Evolutionary conservation across 2,113 vertebrate genomes (phyloP), one percentile per base, ranked within the genome.

Genomic region (Thryonomys swinderianus): DNA sequence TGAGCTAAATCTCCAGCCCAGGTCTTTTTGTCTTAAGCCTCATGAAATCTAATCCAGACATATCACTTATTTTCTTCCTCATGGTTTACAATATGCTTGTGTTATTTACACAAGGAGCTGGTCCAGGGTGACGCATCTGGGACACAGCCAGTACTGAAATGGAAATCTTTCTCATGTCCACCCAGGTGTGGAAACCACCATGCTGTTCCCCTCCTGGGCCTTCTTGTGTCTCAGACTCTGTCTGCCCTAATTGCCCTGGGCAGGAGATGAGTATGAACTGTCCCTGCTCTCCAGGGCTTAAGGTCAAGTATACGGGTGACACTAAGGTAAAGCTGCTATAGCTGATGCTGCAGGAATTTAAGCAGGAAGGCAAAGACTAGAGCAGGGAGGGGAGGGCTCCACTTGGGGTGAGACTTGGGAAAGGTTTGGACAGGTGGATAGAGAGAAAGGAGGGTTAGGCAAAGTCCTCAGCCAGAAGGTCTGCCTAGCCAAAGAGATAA

Each of bases 1-100:
- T n/a, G n/a, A n/a, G n/a, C n/a, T n/a, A n/a, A n/a, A n/a, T n/a
- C n/a, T n/a, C n/a, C n/a, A n/a, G n/a, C n/a, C n/a, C 37, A 81
- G 87, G 62, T 91, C 51, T 81, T 90, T 93, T 69, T 42, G 48
- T 42, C 27, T 3, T 62, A 84, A 96, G 57, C 84, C n/a, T 88
- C 90, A 79, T 10, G 21, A 32, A 59, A 85, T 64, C 34, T 57
- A 42, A 55, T 85, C 34, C 64, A 89, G 61, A 81, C 55, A 17
- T 37, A 86, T 66, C 61, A 42, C 25, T 57, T 64, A 64, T 76
- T 85, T 93, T 90, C 30, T 51, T 93, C 69, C 34, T 79, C 37
- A 78, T 62, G 37, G 6, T 45, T 87, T 64, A 53, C 32, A 40
- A 5, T 17, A 25, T 48, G 30, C 42, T 69, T 51, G 0, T 84